A percentile compares a stretch with the other conserved stretches of the same genome.
These are phyloP conservation scores for Danio rerio DNA, from an alignment of 2,113 vertebrate species.

Conservation along the genomic window GRCz12tu NC_133185.1:40442501-40443000, in stretches of 20 bases:
- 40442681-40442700: background rate
- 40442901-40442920: too few species aligned
- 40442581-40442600: constrained; percentile 9
- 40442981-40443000: too few species aligned
- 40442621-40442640: constrained; percentile 5
- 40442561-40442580: constrained; percentile 32
- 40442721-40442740: background rate
- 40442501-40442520: background rate
- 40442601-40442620: background rate
- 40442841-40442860: too few species aligned
- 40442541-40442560: background rate
- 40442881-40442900: too few species aligned
- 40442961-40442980: too few species aligned
- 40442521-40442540: constrained; percentile 31
- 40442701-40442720: background rate
- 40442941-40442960: too few species aligned
- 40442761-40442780: background rate
- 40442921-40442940: too few species aligned
- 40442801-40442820: too few species aligned
- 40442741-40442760: background rate
- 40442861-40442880: too few species aligned
- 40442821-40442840: too few species aligned
- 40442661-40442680: background rate
- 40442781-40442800: too few species aligned
- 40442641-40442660: background rate